Percentiles rank a stretch among this genome's conserved stretches.
These are phyloP conservation scores for Tetraneura akinire DNA, from an alignment of 1,140 invertebrate species.

Conservation along the genomic window DNA sequence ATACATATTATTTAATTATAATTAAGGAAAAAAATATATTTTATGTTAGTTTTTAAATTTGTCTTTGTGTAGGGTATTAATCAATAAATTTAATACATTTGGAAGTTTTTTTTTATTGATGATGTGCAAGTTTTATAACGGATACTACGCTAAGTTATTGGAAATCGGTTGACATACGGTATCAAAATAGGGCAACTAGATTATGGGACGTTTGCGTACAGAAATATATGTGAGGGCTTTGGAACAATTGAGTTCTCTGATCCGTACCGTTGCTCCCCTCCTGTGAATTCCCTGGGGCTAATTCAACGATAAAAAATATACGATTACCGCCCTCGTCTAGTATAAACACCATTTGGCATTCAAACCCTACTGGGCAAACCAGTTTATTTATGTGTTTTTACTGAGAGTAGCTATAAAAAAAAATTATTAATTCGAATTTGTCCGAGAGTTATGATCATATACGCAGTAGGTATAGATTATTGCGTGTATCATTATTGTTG, in stretches of 20 bases:
- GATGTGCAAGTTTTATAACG: background rate
- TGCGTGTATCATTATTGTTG: background rate
- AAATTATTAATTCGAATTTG: background rate
- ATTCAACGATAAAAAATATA: slow-evolving; percentile 49
- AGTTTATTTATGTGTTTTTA: slow-evolving; percentile 24
- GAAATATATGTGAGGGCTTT: slow-evolving; percentile 8
- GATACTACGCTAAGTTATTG: background rate
- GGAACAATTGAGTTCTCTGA: slow-evolving; percentile 40
- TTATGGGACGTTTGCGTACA: background rate
- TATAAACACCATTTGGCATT: slow-evolving; percentile 40
- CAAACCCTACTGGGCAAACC: slow-evolving; percentile 19
- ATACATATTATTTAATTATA: too few species aligned
- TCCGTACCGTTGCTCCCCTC: slow-evolving; percentile 1
- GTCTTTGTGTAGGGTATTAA: background rate
- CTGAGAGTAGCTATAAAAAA: background rate
- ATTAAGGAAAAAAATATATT: background rate
- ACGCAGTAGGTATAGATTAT: background rate
- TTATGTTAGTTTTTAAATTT: too few species aligned
- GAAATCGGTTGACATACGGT: slow-evolving; percentile 35
- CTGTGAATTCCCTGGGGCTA: slow-evolving; percentile 28
- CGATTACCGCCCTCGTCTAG: slow-evolving; percentile 29
- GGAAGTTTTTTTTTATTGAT: background rate
- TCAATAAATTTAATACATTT: background rate
- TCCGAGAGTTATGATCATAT: background rate
- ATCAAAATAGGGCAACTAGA: slow-evolving; percentile 23